Percentiles rank a stretch among this genome's conserved stretches.
Conservation (phyloP, 2,797 vertebrate genomes). For the Gadopsis marmoratus region DNA sequence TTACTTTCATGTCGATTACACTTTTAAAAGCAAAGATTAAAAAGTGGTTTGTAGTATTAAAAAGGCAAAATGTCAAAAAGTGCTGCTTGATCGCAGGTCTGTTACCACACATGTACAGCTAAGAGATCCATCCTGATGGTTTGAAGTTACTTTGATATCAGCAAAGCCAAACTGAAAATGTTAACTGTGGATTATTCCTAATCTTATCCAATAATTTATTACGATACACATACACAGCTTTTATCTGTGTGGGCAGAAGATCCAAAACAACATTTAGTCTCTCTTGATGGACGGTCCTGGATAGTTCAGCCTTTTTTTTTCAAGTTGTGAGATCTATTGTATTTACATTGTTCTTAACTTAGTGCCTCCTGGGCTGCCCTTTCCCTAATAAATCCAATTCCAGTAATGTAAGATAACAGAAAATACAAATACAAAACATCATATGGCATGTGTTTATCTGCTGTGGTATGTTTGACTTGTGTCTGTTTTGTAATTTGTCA, state of each 20-base stretch:
- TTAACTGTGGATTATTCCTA: neutral
- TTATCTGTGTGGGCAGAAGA: neutral
- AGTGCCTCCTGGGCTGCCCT: neutral
- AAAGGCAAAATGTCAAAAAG: neutral
- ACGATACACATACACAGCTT: neutral
- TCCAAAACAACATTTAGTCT: neutral
- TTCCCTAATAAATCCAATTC: neutral
- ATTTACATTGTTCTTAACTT: neutral
- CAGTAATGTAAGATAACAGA: neutral
- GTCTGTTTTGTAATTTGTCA: neutral
- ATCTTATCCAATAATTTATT: neutral
- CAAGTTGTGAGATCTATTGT: too few relatives aligned
- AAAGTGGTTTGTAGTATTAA: neutral
- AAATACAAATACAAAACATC: neutral
- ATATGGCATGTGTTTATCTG: neutral
- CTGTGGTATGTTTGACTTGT: neutral
- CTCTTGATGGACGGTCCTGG: neutral
- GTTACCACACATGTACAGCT: neutral
- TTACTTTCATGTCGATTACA: too few relatives aligned
- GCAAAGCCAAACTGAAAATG: neutral
- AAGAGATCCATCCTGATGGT: neutral
- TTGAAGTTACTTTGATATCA: neutral
- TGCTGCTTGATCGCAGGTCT: neutral
- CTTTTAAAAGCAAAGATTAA: neutral
- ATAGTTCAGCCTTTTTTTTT: neutral